Evolutionary conservation across 2,797 vertebrate species (phyloP).

Genomic region (Columba guinea): DNA sequence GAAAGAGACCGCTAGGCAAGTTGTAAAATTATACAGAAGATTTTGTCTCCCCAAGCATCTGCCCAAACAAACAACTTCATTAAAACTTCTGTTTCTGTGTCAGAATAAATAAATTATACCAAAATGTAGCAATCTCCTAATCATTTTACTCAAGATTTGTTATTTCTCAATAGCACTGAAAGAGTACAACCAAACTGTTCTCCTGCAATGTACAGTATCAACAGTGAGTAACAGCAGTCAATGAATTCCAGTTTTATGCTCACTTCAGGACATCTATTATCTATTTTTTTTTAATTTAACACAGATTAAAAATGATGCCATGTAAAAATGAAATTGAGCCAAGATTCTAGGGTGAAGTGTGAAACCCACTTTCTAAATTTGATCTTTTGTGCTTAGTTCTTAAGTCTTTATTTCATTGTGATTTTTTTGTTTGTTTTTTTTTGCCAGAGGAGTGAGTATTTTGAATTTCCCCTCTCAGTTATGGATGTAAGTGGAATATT

Average conservation of each 20-base stretch:
- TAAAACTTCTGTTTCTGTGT: neutral
- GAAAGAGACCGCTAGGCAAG: neutral
- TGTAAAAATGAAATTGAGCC: neutral
- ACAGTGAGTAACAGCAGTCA: neutral
- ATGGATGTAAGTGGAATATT: neutral
- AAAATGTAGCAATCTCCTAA: neutral
- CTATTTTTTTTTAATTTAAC: neutral
- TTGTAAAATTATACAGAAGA: neutral
- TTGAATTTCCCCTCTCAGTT: neutral
- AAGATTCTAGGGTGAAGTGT: neutral
- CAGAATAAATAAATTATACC: neutral
- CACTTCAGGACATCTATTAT: neutral
- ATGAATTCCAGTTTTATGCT: neutral
- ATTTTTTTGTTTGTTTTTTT: neutral
- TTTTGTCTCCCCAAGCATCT: neutral
- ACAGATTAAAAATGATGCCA: neutral
- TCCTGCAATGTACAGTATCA: neutral
- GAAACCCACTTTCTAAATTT: neutral
- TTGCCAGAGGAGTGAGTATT: neutral
- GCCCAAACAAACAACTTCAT: neutral
- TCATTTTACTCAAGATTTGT: neutral
- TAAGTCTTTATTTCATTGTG: neutral
- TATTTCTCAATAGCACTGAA: neutral
- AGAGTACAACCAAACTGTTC: neutral
- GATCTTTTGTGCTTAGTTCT: neutral